Evolutionary conservation across 1,140 invertebrate genomes (phyloP).

Genomic region (Diplogasteroides magnus): DNA sequence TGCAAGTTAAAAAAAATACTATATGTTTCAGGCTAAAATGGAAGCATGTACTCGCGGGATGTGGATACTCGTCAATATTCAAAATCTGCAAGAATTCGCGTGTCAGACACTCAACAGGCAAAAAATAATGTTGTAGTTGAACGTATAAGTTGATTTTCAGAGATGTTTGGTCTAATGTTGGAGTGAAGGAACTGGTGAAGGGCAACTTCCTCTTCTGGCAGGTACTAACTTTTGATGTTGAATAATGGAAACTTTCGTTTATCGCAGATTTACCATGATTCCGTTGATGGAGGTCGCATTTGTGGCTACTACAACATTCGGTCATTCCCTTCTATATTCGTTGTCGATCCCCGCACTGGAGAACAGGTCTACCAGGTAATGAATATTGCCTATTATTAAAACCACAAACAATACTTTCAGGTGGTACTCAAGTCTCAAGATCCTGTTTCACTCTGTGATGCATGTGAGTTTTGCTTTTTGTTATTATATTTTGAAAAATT

Average conservation of each 20-base stretch:
- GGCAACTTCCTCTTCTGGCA: slow-evolving; percentile 76
- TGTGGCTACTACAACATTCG: slow-evolving; percentile 69
- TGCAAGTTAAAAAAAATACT: background rate
- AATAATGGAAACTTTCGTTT: slow-evolving; percentile 7
- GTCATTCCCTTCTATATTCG: slow-evolving; percentile 68
- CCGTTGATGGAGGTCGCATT: slow-evolving; percentile 67
- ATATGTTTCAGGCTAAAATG: slow-evolving; percentile 35
- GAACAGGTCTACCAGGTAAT: slow-evolving; percentile 34
- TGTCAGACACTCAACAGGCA: slow-evolving; percentile 67
- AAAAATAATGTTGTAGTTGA: background rate
- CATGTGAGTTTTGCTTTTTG: slow-evolving; percentile 47
- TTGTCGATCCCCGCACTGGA: slow-evolving; percentile 73
- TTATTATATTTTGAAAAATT: slow-evolving; percentile 11
- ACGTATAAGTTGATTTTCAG: slow-evolving; percentile 41
- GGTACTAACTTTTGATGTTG: no score
- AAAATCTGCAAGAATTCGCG: slow-evolving; percentile 70
- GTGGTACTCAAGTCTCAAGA: slow-evolving; percentile 57
- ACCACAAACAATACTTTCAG: no score
- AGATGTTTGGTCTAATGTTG: slow-evolving; percentile 70
- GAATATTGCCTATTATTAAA: no score
- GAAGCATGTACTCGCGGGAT: slow-evolving; percentile 65
- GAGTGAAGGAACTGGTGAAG: slow-evolving; percentile 66
- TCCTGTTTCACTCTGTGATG: slow-evolving; percentile 59
- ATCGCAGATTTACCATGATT: slow-evolving; percentile 66
- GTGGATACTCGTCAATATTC: slow-evolving; percentile 74